Percentiles rank a stretch among this genome's conserved stretches.
Conservation (phyloP, 2,888 invertebrate genomes). For the Seira sanloemensis region DNA sequence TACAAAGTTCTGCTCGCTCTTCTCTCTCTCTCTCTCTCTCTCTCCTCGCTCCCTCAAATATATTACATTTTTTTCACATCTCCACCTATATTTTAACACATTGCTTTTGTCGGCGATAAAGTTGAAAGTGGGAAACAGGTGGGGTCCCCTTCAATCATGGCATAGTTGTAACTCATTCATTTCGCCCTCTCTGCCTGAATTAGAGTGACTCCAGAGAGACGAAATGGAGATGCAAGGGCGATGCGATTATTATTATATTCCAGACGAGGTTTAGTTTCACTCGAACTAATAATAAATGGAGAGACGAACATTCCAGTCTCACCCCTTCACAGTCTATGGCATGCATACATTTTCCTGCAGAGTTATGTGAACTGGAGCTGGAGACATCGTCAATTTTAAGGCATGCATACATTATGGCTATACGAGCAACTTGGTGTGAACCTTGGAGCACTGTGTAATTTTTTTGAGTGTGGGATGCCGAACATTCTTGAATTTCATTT, state of each 20-base stretch:
- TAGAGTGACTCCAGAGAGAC: neutral
- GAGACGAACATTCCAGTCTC: conserved; percentile 26
- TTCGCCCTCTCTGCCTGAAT: neutral
- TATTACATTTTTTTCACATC: conserved; percentile 5
- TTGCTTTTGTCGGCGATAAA: conserved; percentile 63
- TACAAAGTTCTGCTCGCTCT: too few relatives aligned
- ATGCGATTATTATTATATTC: conserved; percentile 10
- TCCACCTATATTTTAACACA: conserved; percentile 45
- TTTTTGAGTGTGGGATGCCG: conserved; percentile 45
- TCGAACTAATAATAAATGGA: neutral
- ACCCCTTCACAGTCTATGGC: neutral
- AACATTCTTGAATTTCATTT: conserved; percentile 58
- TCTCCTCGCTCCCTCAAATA: neutral
- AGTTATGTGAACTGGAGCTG: neutral
- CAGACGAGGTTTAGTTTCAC: neutral
- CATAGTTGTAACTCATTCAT: conserved; percentile 51
- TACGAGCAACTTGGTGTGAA: neutral
- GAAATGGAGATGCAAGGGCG: neutral
- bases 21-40: neutral
- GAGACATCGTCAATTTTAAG: conserved; percentile 18
- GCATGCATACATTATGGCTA: neutral
- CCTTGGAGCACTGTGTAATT: neutral
- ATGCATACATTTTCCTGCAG: neutral
- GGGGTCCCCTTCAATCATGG: conserved; percentile 67
- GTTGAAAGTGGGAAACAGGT: conserved; percentile 66